These are phyloP conservation scores for Chamaetylas fuelleborni DNA, from an alignment of 2,113 vertebrate genomes.

Conservation along the genomic window DNA sequence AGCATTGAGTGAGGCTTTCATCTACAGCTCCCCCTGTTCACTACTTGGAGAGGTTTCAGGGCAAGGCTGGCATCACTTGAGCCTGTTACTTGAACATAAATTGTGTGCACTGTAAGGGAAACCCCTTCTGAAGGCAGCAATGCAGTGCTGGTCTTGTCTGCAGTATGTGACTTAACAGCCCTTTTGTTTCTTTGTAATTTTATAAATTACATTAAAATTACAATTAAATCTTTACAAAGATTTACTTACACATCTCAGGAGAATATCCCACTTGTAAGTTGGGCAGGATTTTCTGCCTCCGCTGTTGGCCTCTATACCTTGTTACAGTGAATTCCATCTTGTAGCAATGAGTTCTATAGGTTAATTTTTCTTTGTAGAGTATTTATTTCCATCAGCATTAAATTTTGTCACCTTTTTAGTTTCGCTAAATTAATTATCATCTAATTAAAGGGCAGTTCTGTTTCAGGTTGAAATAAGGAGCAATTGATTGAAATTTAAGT, in stretches of 20 bases:
- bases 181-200: not conserved
- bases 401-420: slow-evolving; percentile 3
- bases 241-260: not conserved
- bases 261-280: not conserved
- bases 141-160: not conserved
- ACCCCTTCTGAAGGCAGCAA: not conserved
- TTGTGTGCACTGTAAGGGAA: too few species aligned
- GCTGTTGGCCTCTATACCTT: not conserved
- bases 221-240: not conserved
- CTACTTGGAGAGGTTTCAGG: too few species aligned
- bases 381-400: not conserved
- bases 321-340: not conserved
- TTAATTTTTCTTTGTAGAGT: not conserved
- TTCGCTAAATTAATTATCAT: slow-evolving; percentile 14
- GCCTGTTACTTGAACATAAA: too few species aligned
- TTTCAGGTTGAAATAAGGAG: slow-evolving; percentile 16
- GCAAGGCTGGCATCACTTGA: too few species aligned
- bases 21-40: too few species aligned
- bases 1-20: fast-evolving
- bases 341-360: not conserved
- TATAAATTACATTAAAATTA: too few species aligned
- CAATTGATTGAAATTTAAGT: slow-evolving; percentile 12
- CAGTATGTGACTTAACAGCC: not conserved
- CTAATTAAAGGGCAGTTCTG: slow-evolving; percentile 9
- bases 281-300: not conserved